A percentile compares a stretch with the other conserved stretches of the same genome.
phyloP scores from a whole-genome alignment of 2,113 vertebrate genomes.

The Laticauda laticaudata region DNA sequence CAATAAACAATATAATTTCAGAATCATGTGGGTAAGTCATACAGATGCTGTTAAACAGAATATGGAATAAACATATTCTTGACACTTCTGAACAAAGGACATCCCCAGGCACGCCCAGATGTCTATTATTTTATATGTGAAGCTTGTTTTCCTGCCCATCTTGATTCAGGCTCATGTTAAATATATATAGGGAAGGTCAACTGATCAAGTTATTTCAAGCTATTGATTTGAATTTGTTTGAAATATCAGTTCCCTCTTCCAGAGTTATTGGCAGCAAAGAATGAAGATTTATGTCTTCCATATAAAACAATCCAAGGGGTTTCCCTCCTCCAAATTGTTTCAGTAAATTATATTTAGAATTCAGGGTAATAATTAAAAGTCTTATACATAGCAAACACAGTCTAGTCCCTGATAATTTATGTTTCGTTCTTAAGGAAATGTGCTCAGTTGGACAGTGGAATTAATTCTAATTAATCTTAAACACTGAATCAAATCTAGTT shows the following conservation, averaged over 20 bases:
- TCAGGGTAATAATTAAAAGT: neutral
- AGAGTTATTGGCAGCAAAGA: neutral
- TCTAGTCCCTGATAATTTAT: neutral
- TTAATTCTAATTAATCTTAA: neutral
- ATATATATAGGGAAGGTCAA: neutral
- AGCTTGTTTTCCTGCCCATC: neutral
- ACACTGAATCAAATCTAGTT: neutral
- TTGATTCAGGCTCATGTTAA: neutral
- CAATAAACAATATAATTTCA: neutral
- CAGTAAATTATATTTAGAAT: neutral
- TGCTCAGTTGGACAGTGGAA: neutral
- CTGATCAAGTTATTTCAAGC: neutral
- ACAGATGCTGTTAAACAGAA: neutral
- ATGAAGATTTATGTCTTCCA: neutral
- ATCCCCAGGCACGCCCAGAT: neutral
- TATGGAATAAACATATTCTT: neutral
- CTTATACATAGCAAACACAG: neutral
- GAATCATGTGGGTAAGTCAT: neutral
- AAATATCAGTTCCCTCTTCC: neutral
- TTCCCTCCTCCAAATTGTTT: neutral
- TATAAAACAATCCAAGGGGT: neutral
- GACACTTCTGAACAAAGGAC: neutral
- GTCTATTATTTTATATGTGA: neutral
- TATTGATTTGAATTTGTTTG: neutral
- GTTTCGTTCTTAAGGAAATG: neutral